Base-by-base conservation (phyloP, 2,888 invertebrate species). In the Lymantria dispar region DNA sequence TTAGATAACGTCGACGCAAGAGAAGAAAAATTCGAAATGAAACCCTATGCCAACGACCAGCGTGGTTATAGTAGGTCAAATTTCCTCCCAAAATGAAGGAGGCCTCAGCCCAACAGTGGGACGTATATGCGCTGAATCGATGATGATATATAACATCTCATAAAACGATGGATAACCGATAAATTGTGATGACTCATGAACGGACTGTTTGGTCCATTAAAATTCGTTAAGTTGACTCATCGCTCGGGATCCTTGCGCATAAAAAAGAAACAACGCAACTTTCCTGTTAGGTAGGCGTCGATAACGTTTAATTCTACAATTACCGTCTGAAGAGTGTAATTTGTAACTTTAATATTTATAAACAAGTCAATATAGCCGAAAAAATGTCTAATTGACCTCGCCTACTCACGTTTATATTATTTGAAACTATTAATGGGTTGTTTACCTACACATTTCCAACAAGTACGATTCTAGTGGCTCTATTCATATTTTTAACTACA, bases 331-430 rank as follows among this genome's bases (percentile, higher is more conserved):
- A 22, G 2, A 22, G 49, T 45, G 50, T 44, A n/a, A 39, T 52
- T 47, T 51, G 52, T 57, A 45, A 48, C 29, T 48, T 55, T 54
- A 50, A 8, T 46, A 45, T 50, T 45, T 42, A 39, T 43, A 33
- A 44, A 50, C 54, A 57, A 55, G 52, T 52, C 56, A 62, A 65
- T 64, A 58, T 58, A 58, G 46, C 53, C 48, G 48, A 45, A 48
- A 50, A 55, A 57, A 46, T 52, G 51, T 68, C 42, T 48, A 48
- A 46, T 36, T 63, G 61, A 64, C 68, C 72, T 73, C 68, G 64
- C 53, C 70, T 67, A 67, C 54, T 60, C 56, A 66, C 69, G 22
- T 22, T 22, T 62, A 52, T 60, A 67, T 63, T 63, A 62, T 67
- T 61, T 60, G 48, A 61, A 56, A 43, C 56, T 54, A 58, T 61